Conservation (phyloP, 2,888 invertebrate species). For the Perizoma flavofasciatum region DNA sequence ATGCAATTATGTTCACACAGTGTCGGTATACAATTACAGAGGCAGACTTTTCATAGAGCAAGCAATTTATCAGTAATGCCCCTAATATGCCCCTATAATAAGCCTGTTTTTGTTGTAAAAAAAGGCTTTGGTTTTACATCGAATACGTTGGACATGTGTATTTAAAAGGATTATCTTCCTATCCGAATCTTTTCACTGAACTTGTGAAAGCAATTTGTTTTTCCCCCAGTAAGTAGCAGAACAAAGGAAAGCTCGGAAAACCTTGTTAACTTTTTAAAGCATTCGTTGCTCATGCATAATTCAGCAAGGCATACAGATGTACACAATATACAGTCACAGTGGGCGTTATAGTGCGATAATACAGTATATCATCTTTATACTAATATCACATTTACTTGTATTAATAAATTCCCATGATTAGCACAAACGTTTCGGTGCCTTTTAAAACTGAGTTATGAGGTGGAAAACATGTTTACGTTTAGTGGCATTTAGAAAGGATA, state of each 20-base stretch:
- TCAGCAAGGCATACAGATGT: constrained; percentile 60
- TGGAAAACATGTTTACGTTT: too few species aligned
- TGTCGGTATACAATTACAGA: too few species aligned
- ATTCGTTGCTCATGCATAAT: constrained; percentile 77
- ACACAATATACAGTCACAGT: constrained; percentile 38
- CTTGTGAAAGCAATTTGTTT: constrained; percentile 71
- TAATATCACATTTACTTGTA: too few species aligned
- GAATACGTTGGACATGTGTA: constrained; percentile 6
- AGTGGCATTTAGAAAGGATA: too few species aligned
- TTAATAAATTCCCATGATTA: too few species aligned
- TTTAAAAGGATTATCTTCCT: constrained; percentile 11
- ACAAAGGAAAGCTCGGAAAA: constrained; percentile 78
- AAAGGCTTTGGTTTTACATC: background rate
- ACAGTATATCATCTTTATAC: constrained; percentile 19
- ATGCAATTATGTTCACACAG: too few species aligned
- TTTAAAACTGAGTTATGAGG: too few species aligned
- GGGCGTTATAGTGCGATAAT: background rate
- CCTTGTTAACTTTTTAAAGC: constrained; percentile 82
- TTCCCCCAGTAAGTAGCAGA: constrained; percentile 67
- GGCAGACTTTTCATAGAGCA: too few species aligned
- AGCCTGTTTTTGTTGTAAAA: too few species aligned
- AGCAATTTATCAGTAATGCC: too few species aligned
- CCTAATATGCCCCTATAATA: too few species aligned
- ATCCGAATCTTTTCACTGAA: constrained; percentile 42
- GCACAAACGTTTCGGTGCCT: too few species aligned